Base-by-base conservation (phyloP, 2,113 vertebrate species). In the Melanerpes formicivorus region DNA sequence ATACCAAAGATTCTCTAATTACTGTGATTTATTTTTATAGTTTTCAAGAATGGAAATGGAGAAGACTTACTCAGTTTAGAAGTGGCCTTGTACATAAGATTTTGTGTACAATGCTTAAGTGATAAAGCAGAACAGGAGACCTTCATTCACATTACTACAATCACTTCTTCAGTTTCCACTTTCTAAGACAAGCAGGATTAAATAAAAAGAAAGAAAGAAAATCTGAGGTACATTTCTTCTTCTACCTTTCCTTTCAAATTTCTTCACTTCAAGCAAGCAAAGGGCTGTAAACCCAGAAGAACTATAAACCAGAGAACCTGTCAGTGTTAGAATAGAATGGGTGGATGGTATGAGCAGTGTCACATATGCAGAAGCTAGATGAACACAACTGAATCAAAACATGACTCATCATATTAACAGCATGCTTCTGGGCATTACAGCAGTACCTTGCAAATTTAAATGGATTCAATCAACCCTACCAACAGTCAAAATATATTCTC, bases 311-410 rank as follows among this genome's bases (percentile, higher is more conserved):
- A 78, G 9, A 46, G 74, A 65, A 83, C 78, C 21, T 26, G 21
- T 79, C 73, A 44, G 4, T 73, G 37, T 48, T 63, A 46, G 25
- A 74, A 22, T 34, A 48, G 11, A 81, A 40, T 14, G 32, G 40
- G 62, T 27, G 14, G 18, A 91, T 70, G 56, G 30, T 73, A 75
- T 0, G 5, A 73, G 76, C 71, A 75, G 26, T 87, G 48, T 85
- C 54, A 83, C 62, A 62, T 74, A 64, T 40, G 13, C 44, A 46
- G 17, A 81, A 91, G 83, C 25, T 48, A 15, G 25, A 90, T 65
- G 48, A 90, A 82, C 7, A 19, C 79, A 89, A 83, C 67, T 90
- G 55, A 25, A 90, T 86, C 76, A 91, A 95, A 95, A 90, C 21
- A 58, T 72, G 69, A 90, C 42, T 95, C 80, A 74, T 27, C 2